Conservation (phyloP, 2,888 invertebrate genomes). For the Zele albiditarsus region DNA sequence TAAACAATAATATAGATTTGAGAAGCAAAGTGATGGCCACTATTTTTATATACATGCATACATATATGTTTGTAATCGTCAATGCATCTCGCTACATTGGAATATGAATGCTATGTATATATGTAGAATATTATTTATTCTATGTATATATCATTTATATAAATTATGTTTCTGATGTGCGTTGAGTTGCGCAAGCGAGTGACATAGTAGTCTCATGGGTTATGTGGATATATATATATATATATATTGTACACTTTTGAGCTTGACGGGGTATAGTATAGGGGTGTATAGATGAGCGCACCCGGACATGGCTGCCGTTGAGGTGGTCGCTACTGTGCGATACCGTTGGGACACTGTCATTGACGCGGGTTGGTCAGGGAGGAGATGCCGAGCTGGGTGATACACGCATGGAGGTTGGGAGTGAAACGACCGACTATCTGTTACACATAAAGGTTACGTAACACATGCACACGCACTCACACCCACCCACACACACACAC, state of each 20-base stretch:
- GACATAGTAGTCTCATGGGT: too few relatives aligned
- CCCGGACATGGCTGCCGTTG: slow-evolving; percentile 6
- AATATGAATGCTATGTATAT: too few relatives aligned
- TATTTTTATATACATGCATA: too few relatives aligned
- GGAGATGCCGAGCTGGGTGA: slow-evolving; percentile 22
- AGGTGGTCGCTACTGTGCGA: background rate
- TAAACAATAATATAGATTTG: too few relatives aligned
- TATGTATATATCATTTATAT: too few relatives aligned
- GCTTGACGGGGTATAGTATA: background rate
- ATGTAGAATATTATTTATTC: too few relatives aligned
- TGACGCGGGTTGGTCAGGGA: slow-evolving; percentile 58
- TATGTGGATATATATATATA: too few relatives aligned
- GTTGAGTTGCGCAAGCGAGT: too few relatives aligned
- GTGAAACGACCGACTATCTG: slow-evolving; percentile 3
- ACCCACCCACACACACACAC: background rate
- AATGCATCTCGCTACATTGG: too few relatives aligned
- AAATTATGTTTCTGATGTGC: too few relatives aligned
- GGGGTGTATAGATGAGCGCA: background rate
- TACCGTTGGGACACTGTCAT: slow-evolving; percentile 60
- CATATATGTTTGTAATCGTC: too few relatives aligned
- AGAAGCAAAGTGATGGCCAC: too few relatives aligned
- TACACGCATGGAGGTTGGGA: background rate
- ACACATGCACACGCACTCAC: background rate
- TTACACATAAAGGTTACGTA: slow-evolving; percentile 2
- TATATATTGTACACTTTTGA: background rate